Evolutionary conservation across 2,113 vertebrate genomes (phyloP), one percentile per base, ranked within the genome.

Genomic region (Platycercus adscitus): DNA sequence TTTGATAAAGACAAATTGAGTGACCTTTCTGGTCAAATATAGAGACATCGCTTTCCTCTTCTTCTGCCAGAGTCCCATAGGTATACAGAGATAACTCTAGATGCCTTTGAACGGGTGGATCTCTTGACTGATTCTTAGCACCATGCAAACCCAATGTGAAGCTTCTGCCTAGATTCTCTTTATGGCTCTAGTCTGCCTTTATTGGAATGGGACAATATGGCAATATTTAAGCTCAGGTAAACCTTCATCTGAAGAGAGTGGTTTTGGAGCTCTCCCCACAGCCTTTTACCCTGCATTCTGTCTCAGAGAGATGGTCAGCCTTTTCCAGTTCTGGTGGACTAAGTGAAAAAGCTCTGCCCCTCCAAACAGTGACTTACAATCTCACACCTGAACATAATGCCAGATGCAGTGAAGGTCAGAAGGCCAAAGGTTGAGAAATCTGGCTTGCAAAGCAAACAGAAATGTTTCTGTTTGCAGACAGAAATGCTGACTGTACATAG

Each of bases 391-490:
- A 93, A 84, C 69, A 6, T 9, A 33, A 52, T 79, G 86, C 88
- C 88, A 95, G 85, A 94, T 92, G 49, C 80, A 88, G 18, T 53
- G 90, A 91, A 93, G 93, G 95, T 96, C 95, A 96, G 95, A 96
- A 97, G 95, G 96, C 93, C 92, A 96, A 95, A 96, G 93, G 88
- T 94, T 96, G 95, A 96, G 96, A 96, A 96, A 96, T 95, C 88
- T 96, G 92, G 86, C 80, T 94, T 95, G 93, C 95, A 89, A 88
- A 81, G 93, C 96, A 96, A 94, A 95, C 87, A 96, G 93, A 91
- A 97, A 88, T 94, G 92, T 95, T 96, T 95, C 90, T 97, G 91
- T 96, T 93, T 97, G 95, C 89, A 89, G 95, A 86, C 93, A 97
- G 83, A 94, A 97, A 76, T 95, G 96, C 96, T 97, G 96, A 97